Conservation (phyloP, 2,888 invertebrate species). For the Epicampocera succincta region DNA sequence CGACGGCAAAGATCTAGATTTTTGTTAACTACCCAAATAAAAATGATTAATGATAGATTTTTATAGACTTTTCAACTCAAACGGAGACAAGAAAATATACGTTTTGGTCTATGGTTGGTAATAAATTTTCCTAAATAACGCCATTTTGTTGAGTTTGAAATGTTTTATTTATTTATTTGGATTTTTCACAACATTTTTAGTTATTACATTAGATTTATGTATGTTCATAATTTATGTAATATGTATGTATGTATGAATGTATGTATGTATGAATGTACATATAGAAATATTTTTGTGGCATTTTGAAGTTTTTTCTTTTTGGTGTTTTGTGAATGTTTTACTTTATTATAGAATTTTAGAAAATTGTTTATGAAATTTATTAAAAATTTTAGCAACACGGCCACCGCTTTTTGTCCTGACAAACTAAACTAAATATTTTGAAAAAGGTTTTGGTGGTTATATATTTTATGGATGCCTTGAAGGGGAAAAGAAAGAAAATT, state of each 20-base stretch:
- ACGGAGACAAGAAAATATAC: conserved; percentile 67
- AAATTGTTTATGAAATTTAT: conserved; percentile 52
- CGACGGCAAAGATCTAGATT: conserved; percentile 54
- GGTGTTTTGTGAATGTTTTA: conserved; percentile 6
- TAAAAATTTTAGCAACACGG: conserved; percentile 8
- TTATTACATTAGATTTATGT: conserved; percentile 68
- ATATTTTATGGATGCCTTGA: background rate
- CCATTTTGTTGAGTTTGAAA: conserved; percentile 56
- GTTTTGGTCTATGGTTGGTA: conserved; percentile 66
- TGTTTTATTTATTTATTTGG: conserved; percentile 51
- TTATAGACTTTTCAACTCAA: conserved; percentile 69
- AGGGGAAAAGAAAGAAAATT: background rate
- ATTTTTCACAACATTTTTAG: conserved; percentile 50
- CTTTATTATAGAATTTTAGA: conserved; percentile 12
- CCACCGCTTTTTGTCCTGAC: too few relatives aligned
- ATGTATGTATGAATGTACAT: too few relatives aligned
- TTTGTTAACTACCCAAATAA: conserved; percentile 70
- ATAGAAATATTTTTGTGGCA: conserved; percentile 15
- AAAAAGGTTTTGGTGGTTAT: conserved; percentile 17
- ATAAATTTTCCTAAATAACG: conserved; percentile 67
- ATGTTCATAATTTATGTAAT: conserved; percentile 67
- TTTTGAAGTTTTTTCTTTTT: conserved; percentile 37
- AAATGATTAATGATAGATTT: conserved; percentile 70
- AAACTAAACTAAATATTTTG: background rate
- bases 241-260: too few relatives aligned